Evolutionary conservation across 2,113 vertebrate genomes (phyloP), one percentile per base, ranked within the genome.

Genomic region (Melanerpes aurifrons): DNA sequence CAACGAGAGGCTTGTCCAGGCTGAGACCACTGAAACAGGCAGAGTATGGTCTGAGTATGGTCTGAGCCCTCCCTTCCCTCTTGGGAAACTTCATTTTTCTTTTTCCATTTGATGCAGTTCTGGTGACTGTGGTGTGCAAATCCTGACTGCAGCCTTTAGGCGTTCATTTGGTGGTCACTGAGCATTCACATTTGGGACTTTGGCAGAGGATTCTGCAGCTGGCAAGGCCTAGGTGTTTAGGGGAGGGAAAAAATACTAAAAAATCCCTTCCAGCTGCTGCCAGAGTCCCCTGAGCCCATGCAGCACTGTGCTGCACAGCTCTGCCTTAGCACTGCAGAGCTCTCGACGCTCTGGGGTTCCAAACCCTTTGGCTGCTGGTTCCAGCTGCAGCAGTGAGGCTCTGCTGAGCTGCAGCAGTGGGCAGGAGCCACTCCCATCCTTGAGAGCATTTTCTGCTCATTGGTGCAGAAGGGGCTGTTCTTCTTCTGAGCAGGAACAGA

Each of bases 21-120:
- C 98, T 20, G 99, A 99, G 97, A 98, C 96, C 0, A 10, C 97
- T 5, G 98, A 98, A 96, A 98, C 97, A 0, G 99, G 99, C 95
- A 97, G 69, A 91, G 99, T 99, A 88, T 89, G 98, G 69, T 76
- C 40, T 40, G 40, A 40, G 40, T 40, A 40, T 84, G 74, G 28
- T 64, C 80, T 68, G 43, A 45, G 43, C 43, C 14, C 5, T 19
- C 22, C 32, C 6, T 24, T 67, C 43, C 29, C 26, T 26, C 63
- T 66, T 67, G 53, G 69, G 64, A 28, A 21, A 2, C 57, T 71
- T 74, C 12, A 16, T 54, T 69, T 74, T 81, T 53, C 50, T 53
- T 53, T 71, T 25, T 61, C 61, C 56, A 45, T 85, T 74, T 70
- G 64, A 53, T 92, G 29, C 19, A 22, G 15, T 59, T 82, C 70